These are phyloP conservation scores for Phoenicopterus ruber DNA, from an alignment of 2,113 vertebrate genomes.

Conservation along the genomic window DNA sequence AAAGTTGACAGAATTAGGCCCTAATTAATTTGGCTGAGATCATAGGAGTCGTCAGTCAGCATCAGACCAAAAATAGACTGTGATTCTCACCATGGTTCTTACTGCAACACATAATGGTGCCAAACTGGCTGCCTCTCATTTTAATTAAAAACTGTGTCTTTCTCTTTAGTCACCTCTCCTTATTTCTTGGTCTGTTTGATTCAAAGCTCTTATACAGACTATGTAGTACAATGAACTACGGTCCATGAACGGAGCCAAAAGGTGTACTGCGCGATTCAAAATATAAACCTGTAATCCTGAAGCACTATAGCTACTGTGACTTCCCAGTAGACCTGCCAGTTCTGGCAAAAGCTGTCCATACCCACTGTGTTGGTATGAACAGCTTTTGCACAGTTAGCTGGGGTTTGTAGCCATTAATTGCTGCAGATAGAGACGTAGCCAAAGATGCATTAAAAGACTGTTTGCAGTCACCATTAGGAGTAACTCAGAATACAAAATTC, in stretches of 20 bases:
- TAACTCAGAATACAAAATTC: neutral
- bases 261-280: neutral
- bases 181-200: neutral
- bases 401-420: neutral
- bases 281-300: neutral
- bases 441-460: neutral
- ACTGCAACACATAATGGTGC: neutral
- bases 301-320: neutral
- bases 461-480: neutral
- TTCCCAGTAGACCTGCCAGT: neutral
- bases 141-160: neutral
- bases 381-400: neutral
- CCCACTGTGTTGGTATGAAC: neutral
- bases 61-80: neutral
- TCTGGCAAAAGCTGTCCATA: neutral
- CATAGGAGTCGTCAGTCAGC: neutral
- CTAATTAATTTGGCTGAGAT: constrained; percentile 14
- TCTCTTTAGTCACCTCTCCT: neutral
- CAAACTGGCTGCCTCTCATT: neutral
- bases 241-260: neutral
- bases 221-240: neutral
- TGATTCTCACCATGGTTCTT: neutral
- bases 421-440: neutral
- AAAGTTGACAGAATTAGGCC: neutral
- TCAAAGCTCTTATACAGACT: neutral